Evolutionary conservation across 2,113 vertebrate species (phyloP).

Genomic region (Lophura nycthemera): DNA sequence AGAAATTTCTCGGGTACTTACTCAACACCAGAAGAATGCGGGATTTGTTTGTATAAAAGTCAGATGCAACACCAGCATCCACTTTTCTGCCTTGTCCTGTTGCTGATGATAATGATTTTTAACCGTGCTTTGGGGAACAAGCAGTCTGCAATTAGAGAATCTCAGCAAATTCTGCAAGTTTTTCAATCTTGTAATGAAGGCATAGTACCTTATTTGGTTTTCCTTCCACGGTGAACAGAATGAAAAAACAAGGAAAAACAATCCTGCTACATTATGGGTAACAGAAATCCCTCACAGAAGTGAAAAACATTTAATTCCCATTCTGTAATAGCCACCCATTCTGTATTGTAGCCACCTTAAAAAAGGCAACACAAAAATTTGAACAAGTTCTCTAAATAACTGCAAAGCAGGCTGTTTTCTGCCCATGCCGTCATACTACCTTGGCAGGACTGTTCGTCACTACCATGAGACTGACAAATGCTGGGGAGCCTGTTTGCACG

Average conservation of each 20-base stretch:
- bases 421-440: neutral
- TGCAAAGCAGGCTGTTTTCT: neutral
- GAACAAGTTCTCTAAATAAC: neutral
- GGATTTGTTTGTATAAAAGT: neutral
- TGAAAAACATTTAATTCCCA: neutral
- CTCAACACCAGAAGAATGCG: neutral
- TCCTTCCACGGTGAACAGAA: neutral
- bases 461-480: constrained; percentile 2
- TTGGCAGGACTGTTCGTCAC: neutral
- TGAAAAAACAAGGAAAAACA: neutral
- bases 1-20: neutral
- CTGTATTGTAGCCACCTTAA: neutral
- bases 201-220: neutral
- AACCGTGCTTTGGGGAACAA: neutral
- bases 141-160: neutral
- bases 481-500: constrained; percentile 16
- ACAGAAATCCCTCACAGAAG: neutral
- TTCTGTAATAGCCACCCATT: neutral
- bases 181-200: neutral
- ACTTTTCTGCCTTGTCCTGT: neutral
- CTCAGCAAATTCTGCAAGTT: neutral
- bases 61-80: neutral
- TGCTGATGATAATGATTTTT: neutral
- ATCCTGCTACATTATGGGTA: neutral
- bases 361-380: neutral